Percentiles rank a stretch among this genome's conserved stretches.
Conservation (phyloP, 2,797 vertebrate species). For the Mormyrus hasselquistii region DNA sequence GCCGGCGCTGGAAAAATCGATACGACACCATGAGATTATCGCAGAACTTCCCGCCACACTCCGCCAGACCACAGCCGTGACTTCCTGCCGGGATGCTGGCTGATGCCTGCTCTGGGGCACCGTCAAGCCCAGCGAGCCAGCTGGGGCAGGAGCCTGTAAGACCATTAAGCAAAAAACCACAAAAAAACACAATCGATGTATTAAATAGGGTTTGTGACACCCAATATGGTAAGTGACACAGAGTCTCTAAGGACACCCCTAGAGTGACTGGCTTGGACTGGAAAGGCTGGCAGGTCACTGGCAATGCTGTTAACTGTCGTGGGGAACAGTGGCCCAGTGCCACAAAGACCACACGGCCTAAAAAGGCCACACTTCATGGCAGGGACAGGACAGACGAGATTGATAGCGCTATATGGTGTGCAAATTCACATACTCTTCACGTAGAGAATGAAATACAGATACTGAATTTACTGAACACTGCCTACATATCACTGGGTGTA, state of each 20-base stretch:
- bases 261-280: background rate
- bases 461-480: background rate
- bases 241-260: constrained; percentile 15
- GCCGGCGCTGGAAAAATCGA: background rate
- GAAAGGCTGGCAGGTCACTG: background rate
- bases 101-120: background rate
- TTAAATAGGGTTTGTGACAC: background rate
- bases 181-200: background rate
- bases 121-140: background rate
- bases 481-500: background rate
- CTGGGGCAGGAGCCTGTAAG: background rate
- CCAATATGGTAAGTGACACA: constrained; percentile 17
- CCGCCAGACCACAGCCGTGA: background rate
- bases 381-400: background rate
- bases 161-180: background rate
- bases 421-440: background rate
- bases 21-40: constrained; percentile 13
- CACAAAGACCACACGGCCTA: background rate
- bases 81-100: background rate
- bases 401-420: background rate
- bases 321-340: background rate
- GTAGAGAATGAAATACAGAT: background rate
- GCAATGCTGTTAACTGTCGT: background rate
- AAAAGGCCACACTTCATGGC: background rate
- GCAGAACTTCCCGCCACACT: background rate